Evolutionary conservation across 2,113 vertebrate species (phyloP).

Genomic region (Acrocephalus kingi): DNA sequence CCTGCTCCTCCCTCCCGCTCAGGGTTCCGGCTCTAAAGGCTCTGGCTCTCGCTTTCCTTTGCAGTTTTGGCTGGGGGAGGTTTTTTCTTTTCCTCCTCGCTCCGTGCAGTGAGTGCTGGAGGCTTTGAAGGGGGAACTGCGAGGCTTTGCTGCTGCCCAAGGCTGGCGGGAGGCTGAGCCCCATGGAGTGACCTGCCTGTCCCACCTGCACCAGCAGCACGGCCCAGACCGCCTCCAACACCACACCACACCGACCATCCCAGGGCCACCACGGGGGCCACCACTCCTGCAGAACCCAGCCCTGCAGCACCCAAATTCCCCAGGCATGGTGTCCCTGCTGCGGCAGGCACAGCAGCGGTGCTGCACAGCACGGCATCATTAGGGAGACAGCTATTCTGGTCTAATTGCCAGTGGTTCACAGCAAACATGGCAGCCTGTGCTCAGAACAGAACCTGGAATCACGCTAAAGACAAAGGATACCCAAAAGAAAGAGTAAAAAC

Average conservation of each 20-base stretch:
- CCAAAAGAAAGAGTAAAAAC: background rate
- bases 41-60: background rate
- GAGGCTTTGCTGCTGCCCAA: background rate
- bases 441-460: background rate
- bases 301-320: background rate
- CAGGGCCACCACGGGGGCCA: rapidly evolving
- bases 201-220: background rate
- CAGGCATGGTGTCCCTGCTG: background rate
- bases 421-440: background rate
- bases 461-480: background rate
- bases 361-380: background rate
- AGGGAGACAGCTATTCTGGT: background rate
- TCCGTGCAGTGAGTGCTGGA: background rate
- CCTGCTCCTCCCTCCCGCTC: slow-evolving; percentile 5
- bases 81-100: background rate
- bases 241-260: background rate
- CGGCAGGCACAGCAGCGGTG: background rate
- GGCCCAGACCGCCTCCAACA: rapidly evolving
- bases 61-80: background rate
- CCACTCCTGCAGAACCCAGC: background rate
- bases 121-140: slow-evolving; percentile 41
- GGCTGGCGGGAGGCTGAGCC: background rate
- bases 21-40: background rate
- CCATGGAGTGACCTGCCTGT: background rate
- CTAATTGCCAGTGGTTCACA: background rate